These are phyloP conservation scores for Parnassius orleans DNA, from an alignment of 2,888 invertebrate species.

Conservation along the genomic window DNA sequence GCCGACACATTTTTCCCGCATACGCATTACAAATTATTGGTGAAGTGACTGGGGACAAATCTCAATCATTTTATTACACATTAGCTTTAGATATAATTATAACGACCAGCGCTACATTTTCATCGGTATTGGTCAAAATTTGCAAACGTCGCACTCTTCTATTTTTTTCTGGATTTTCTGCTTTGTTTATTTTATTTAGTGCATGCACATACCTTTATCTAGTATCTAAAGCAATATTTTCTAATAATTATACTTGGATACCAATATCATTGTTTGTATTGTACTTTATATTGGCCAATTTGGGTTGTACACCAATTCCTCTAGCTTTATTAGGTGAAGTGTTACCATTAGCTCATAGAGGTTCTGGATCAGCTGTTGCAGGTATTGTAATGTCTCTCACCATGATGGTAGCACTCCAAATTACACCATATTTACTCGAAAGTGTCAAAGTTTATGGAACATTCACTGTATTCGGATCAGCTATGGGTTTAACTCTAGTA, in stretches of 20 bases:
- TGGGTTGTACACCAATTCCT: constrained; percentile 60
- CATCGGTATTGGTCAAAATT: constrained; percentile 49
- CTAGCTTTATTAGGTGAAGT: constrained; percentile 58
- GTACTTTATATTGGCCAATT: constrained; percentile 54
- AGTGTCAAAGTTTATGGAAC: constrained; percentile 52
- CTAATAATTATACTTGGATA: constrained; percentile 43
- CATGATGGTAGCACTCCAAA: constrained; percentile 46
- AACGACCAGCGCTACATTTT: constrained; percentile 44
- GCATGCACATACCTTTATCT: constrained; percentile 49
- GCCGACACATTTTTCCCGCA: constrained; percentile 54
- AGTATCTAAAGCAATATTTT: constrained; percentile 35
- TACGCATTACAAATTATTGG: constrained; percentile 57
- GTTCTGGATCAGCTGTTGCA: constrained; percentile 43
- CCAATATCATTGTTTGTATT: constrained; percentile 45
- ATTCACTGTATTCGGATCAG: constrained; percentile 49
- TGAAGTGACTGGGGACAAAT: constrained; percentile 44
- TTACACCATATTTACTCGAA: constrained; percentile 47
- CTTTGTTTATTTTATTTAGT: constrained; percentile 39
- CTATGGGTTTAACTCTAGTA: constrained; percentile 36
- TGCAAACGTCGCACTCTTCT: constrained; percentile 51
- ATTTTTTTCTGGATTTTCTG: constrained; percentile 48
- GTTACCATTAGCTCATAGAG: constrained; percentile 55
- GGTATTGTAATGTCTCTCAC: constrained; percentile 44
- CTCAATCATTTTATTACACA: constrained; percentile 49
- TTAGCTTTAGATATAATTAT: constrained; percentile 53